These are phyloP conservation scores for Dendroctonus valens DNA, from an alignment of 1,140 invertebrate genomes.

Conservation along the genomic window DNA sequence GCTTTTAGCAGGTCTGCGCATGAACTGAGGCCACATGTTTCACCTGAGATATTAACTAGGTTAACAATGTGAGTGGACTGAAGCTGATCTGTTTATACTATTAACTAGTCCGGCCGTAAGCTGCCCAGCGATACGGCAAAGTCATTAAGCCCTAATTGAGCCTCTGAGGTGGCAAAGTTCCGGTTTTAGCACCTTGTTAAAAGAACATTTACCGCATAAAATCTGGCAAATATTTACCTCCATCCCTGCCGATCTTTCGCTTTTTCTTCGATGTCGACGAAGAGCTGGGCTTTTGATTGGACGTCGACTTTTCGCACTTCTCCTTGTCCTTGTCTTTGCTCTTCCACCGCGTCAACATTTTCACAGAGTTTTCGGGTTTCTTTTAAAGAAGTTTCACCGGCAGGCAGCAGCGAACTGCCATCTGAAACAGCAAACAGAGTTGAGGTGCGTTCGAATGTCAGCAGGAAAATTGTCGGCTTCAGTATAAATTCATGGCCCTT, in stretches of 20 bases:
- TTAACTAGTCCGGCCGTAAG: background rate
- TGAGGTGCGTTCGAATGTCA: background rate
- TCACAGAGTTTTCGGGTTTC: constrained; percentile 2
- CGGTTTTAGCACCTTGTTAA: too few species aligned
- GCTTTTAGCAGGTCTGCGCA: constrained; percentile 15
- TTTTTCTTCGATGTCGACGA: constrained; percentile 46
- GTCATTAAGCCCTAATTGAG: too few species aligned
- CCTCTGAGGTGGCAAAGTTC: too few species aligned
- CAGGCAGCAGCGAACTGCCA: too few species aligned
- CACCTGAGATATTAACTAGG: constrained; percentile 29
- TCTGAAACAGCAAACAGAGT: too few species aligned
- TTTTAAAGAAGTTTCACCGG: too few species aligned
- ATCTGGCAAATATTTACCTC: constrained; percentile 42
- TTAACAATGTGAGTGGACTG: constrained; percentile 12
- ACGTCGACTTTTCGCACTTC: constrained; percentile 46
- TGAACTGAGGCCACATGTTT: constrained; percentile 24
- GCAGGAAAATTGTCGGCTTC: background rate
- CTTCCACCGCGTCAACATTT: constrained; percentile 51
- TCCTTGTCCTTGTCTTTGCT: constrained; percentile 51
- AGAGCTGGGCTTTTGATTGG: constrained; percentile 43
- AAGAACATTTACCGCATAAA: too few species aligned
- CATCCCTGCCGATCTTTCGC: constrained; percentile 49
- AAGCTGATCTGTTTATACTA: background rate
- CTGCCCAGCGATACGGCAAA: background rate
- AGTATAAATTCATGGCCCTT: background rate